Base-by-base conservation (phyloP, 2,113 vertebrate genomes). In the Catharus bicknelli region DNA sequence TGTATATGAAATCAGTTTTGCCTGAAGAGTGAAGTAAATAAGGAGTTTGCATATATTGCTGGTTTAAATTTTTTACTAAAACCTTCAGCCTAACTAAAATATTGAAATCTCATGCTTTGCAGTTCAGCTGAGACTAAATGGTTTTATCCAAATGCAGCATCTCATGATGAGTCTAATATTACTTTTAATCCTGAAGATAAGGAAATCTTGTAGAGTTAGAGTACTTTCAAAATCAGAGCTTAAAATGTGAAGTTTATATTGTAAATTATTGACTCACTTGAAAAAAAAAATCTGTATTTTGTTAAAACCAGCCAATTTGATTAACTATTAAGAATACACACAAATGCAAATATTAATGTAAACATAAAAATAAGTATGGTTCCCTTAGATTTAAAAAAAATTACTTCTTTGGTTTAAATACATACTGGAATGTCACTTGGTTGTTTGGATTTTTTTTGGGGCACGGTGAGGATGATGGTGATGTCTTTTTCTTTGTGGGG, bases 381-480 rank as follows among this genome's bases (percentile, higher is more conserved):
- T 40, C 7, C 3, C 4, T 26, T 32, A 50, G 16, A 54, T 38
- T 21, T 21, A 20, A 48, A 47, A 29, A 57, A 36, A 10, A 2
- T 8, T 4, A 36, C 3, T 36, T 43, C 6, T 63, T 75, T 47
- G 15, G 42, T 75, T 53, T 70, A 51, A 47, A 42, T 59, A 32
- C 7, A 32, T 19, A 26, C 30, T 42, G 26, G 47, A 68, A 86
- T 15, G 55, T 20, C 2, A 34, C 4, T 36, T 68, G 55, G 9
- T 18, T 11, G 10, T 13, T 84, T 21, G 7, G 4, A 2, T 26
- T 38, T 62, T 62, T 77, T 51, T 7, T 7, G 4, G 22, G n/a
- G 5, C 4, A 8, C 10, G 6, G 8, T n/a, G 30, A 8, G 3
- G 6, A 53, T 50, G 13, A 14, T n/a, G 4, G 4, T 51, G 9